A percentile compares a stretch with the other conserved stretches of the same genome.
These are phyloP conservation scores for Cryptocheilus praepositus DNA, from an alignment of 2,888 invertebrate species.

Conservation along the genomic window DNA sequence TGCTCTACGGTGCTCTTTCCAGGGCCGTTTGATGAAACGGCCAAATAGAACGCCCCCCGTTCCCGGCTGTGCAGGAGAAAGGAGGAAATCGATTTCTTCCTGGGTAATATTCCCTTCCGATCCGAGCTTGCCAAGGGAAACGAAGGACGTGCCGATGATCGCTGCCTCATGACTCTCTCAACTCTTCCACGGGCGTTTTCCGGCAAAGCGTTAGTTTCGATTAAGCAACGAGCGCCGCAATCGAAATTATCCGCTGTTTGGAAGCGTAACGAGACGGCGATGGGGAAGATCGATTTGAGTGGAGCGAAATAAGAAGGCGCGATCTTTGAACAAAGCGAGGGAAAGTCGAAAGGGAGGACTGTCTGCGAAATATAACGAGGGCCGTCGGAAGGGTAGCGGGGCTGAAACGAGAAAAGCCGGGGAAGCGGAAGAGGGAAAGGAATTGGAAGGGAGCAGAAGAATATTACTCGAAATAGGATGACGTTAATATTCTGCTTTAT, in stretches of 20 bases:
- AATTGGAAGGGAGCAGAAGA: slow-evolving; percentile 26
- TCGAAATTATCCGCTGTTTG: no score
- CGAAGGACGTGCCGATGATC: no score
- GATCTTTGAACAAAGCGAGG: no score
- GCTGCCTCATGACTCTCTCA: no score
- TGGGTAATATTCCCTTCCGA: neutral
- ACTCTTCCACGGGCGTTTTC: no score
- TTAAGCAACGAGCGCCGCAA: no score
- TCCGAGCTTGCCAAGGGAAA: neutral
- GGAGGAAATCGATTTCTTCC: slow-evolving; percentile 14
- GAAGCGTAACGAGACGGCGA: neutral
- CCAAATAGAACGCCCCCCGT: neutral
- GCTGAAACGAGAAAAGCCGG: slow-evolving; percentile 6
- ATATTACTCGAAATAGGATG: slow-evolving; percentile 40
- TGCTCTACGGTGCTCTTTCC: no score
- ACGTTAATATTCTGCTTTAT: slow-evolving; percentile 45
- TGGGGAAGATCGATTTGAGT: slow-evolving; percentile 1
- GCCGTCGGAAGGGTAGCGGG: no score
- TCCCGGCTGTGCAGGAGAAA: slow-evolving; percentile 2
- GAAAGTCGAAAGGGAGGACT: no score
- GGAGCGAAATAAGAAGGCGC: neutral
- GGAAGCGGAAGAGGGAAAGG: no score
- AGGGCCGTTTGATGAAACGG: neutral
- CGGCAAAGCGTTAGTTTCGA: no score
- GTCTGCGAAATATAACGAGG: no score